phyloP scores from a whole-genome alignment of 2,888 invertebrate genomes.

The Graphium colonna region DNA sequence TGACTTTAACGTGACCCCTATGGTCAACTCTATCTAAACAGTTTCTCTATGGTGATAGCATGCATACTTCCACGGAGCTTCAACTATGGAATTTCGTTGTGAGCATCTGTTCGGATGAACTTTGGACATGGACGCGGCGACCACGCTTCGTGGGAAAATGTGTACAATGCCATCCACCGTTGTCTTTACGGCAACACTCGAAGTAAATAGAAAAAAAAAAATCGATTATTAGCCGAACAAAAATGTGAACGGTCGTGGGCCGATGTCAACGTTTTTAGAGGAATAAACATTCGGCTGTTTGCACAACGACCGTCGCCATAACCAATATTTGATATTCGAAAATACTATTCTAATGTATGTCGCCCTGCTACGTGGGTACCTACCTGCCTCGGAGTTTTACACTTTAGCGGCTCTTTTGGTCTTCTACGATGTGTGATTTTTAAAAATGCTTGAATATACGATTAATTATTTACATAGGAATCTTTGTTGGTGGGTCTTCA shows the following conservation, averaged over 20 bases:
- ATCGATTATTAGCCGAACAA: slow-evolving; percentile 75
- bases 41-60: not conserved
- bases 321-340: slow-evolving; percentile 78
- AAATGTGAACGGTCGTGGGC: slow-evolving; percentile 70
- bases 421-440: slow-evolving; percentile 53
- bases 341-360: slow-evolving; percentile 78
- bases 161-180: slow-evolving; percentile 51
- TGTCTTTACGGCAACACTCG: slow-evolving; percentile 60
- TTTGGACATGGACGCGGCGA: slow-evolving; percentile 21
- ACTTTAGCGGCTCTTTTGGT: slow-evolving; percentile 72
- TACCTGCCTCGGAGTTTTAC: slow-evolving; percentile 52
- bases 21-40: too few relatives aligned
- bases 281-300: slow-evolving; percentile 76
- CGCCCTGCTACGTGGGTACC: slow-evolving; percentile 52
- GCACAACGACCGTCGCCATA: slow-evolving; percentile 72
- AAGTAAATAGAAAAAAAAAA: slow-evolving; percentile 70
- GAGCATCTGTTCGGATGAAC: slow-evolving; percentile 22
- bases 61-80: slow-evolving; percentile 37
- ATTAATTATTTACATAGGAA: not conserved
- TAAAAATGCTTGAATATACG: slow-evolving; percentile 7
- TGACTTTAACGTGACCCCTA: too few relatives aligned
- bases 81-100: slow-evolving; percentile 47
- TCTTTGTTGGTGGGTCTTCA: too few relatives aligned
- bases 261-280: slow-evolving; percentile 73
- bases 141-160: slow-evolving; percentile 59